Conservation (phyloP, 2,113 vertebrate genomes). For the Colossoma macropomum region DNA sequence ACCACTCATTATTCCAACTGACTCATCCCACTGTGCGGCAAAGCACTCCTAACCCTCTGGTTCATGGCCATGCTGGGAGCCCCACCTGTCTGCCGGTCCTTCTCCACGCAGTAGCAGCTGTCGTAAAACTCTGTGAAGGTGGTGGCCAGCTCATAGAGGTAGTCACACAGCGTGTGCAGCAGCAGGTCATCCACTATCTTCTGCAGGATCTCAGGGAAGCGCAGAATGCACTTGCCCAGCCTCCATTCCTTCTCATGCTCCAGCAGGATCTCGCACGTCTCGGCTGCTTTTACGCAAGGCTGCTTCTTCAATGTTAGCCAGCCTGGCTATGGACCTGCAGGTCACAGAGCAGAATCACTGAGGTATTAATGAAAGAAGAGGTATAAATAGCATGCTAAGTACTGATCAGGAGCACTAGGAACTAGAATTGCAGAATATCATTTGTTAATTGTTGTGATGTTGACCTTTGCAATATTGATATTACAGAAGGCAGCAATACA, state of each 20-base stretch:
- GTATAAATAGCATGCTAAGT: not conserved
- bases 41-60: not conserved
- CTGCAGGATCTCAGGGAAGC: conserved; percentile 93
- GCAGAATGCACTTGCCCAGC: conserved; percentile 90
- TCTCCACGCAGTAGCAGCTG: conserved; percentile 97
- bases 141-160: conserved; percentile 95
- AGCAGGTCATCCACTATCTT: conserved; percentile 95
- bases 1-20: not conserved
- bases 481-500: too few relatives aligned
- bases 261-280: conserved; percentile 82
- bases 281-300: conserved; percentile 83
- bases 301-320: conserved; percentile 86
- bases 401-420: not conserved
- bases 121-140: conserved; percentile 99
- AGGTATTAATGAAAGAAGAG: not conserved
- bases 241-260: conserved; percentile 98
- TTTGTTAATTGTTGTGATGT: too few relatives aligned
- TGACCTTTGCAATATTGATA: too few relatives aligned
- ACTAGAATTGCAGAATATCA: not conserved
- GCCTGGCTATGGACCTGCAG: conserved; percentile 89
- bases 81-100: conserved; percentile 93
- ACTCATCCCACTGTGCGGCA: not conserved
- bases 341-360: not conserved
- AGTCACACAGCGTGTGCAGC: conserved; percentile 93
- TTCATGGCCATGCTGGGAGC: conserved; percentile 6